Evolutionary conservation across 2,888 invertebrate genomes (phyloP), one percentile per base, ranked within the genome.

Genomic region (Calliopum simillimum): DNA sequence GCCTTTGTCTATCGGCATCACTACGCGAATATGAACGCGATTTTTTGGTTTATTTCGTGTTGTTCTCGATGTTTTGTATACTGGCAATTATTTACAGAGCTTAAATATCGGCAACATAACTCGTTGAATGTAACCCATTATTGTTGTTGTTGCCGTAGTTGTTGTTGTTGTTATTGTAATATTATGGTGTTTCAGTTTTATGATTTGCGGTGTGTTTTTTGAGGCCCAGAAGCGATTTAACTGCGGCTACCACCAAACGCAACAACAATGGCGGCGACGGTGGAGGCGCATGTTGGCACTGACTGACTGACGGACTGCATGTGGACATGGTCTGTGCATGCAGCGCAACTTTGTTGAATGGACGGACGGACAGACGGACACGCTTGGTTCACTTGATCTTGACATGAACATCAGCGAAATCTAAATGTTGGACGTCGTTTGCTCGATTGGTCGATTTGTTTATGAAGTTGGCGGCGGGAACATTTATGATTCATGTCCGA

Each of bases 211-310:
- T 63, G 63, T 51, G 65, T 68, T 68, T 56, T 33, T 68, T 59
- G 71, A 41, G 63, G 46, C 71, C 68, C 71, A 68, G 71, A 68
- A 71, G 71, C 71, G 71, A 65, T 68, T 71, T 64, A 68, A 64
- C 53, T 61, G 68, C 67, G 63, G 71, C 71, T 71, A 71, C 71
- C 68, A 68, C n/a, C 33, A 71, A 62, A 55, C 67, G 56, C 67
- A 63, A 19, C 51, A 51, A 49, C 63, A 51, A 47, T 63, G 61
- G 58, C 67, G 61, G 61, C 70, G 41, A 49, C 63, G 33, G 23
- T 63, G 61, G 58, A 62, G 61, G 61, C 70, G 41, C 44, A 21
- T 49, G 51, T 59, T 59, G 33, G 47, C 49, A 62, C 44, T 53
- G 62, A 41, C 43, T 51, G 25, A 53, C 53, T 49, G 51, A 47